These are phyloP conservation scores for Dinoponera quadriceps DNA, from an alignment of 1,140 invertebrate species.

Conservation along the genomic window DNA sequence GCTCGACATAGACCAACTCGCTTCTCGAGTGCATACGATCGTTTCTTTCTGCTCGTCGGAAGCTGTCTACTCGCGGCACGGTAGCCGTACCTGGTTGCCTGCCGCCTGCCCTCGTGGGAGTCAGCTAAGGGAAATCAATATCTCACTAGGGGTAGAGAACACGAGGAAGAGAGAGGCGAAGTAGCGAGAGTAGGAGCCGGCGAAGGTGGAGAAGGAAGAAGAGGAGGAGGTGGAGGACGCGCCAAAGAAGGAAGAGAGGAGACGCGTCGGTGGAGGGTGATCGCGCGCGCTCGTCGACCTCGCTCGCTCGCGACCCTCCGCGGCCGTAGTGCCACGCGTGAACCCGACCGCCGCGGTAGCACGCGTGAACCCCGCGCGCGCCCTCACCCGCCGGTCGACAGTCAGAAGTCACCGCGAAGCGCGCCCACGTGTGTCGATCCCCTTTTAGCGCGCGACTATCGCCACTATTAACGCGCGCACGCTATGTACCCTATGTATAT, in stretches of 20 bases:
- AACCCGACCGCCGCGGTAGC: slow-evolving; percentile 67
- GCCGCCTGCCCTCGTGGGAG: slow-evolving; percentile 84
- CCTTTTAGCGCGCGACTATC: slow-evolving; percentile 57
- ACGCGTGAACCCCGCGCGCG: slow-evolving; percentile 59
- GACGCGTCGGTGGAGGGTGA: slow-evolving; percentile 42
- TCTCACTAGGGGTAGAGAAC: slow-evolving; percentile 83
- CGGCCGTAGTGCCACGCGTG: slow-evolving; percentile 73
- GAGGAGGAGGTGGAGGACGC: slow-evolving; percentile 33
- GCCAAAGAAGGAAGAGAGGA: slow-evolving; percentile 43
- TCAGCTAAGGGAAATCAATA: slow-evolving; percentile 86
- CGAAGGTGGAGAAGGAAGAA: slow-evolving; percentile 52
- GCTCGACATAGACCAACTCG: slow-evolving; percentile 27
- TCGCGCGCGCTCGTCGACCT: slow-evolving; percentile 66
- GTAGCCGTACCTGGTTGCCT: slow-evolving; percentile 77
- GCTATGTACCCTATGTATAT: slow-evolving; percentile 42
- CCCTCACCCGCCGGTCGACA: slow-evolving; percentile 53
- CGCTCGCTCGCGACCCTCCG: slow-evolving; percentile 61
- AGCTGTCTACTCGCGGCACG: slow-evolving; percentile 70
- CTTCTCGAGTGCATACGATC: slow-evolving; percentile 50
- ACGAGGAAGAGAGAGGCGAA: slow-evolving; percentile 69
- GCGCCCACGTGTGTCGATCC: slow-evolving; percentile 60
- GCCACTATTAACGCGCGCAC: slow-evolving; percentile 58
- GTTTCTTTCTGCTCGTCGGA: slow-evolving; percentile 70
- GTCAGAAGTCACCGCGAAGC: slow-evolving; percentile 45
- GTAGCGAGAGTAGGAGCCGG: slow-evolving; percentile 64